These are phyloP conservation scores for Drosophila siamana DNA, from an alignment of 2,888 invertebrate species.

Conservation along the genomic window DNA sequence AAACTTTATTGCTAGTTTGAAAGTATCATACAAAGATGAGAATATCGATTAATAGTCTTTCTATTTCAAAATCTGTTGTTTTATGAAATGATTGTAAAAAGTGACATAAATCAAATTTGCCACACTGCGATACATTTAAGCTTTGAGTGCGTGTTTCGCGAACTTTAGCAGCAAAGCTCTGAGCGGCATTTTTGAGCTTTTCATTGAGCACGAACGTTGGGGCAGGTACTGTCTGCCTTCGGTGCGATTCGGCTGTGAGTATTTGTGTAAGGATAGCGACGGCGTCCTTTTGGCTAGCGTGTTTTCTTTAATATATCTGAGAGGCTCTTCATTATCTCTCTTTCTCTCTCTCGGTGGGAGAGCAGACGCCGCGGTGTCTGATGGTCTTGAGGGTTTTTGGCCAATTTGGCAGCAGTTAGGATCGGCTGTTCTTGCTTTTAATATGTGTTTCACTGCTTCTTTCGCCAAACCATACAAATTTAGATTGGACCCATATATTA, in stretches of 20 bases:
- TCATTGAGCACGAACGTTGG: slow-evolving; percentile 71
- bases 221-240: slow-evolving; percentile 50
- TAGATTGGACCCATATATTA: neutral
- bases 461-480: too few relatives aligned
- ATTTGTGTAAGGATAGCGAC: slow-evolving; percentile 29
- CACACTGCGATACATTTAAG: slow-evolving; percentile 32
- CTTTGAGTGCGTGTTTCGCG: slow-evolving; percentile 40
- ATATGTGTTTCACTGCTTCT: neutral
- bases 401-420: slow-evolving; percentile 23
- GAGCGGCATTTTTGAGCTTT: slow-evolving; percentile 55
- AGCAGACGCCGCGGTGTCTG: slow-evolving; percentile 70
- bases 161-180: slow-evolving; percentile 50
- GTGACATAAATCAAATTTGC: neutral
- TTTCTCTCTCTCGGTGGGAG: slow-evolving; percentile 8
- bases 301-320: slow-evolving; percentile 24
- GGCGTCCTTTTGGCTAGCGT: slow-evolving; percentile 56
- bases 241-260: slow-evolving; percentile 7
- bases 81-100: too few relatives aligned
- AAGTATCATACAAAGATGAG: too few relatives aligned
- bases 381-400: slow-evolving; percentile 38
- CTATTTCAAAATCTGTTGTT: too few relatives aligned
- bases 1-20: neutral
- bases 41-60: neutral
- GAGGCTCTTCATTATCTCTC: neutral
- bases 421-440: slow-evolving; percentile 5